Percentiles rank a stretch among this genome's conserved stretches.
Evolutionary conservation across 1,140 invertebrate genomes (phyloP).

Genomic region (Trichogramma pretiosum): DNA sequence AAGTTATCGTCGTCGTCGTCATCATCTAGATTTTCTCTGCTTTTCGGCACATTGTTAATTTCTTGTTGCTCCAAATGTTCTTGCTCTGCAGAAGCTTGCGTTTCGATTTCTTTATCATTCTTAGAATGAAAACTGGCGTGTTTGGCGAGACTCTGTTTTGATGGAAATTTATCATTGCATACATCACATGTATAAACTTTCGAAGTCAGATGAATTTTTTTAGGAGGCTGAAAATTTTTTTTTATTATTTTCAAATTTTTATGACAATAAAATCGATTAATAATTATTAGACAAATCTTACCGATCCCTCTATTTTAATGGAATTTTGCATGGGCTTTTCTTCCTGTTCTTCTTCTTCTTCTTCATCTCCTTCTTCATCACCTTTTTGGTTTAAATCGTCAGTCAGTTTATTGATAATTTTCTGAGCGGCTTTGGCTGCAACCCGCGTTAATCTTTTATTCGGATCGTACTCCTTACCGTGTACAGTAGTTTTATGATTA

Average conservation of each 20-base stretch:
- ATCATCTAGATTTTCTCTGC: constrained; percentile 21
- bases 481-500: constrained; percentile 37
- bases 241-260: background rate
- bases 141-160: constrained; percentile 35
- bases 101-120: constrained; percentile 24
- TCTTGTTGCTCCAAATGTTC: constrained; percentile 24
- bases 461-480: constrained; percentile 39
- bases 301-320: too few species aligned
- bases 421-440: constrained; percentile 40
- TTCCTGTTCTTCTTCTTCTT: constrained; percentile 22
- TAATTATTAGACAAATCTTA: too few species aligned
- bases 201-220: constrained; percentile 21
- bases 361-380: constrained; percentile 21
- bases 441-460: constrained; percentile 41
- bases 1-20: constrained; percentile 36
- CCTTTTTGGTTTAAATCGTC: constrained; percentile 37
- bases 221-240: constrained; percentile 4
- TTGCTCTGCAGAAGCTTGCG: background rate
- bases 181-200: constrained; percentile 33
- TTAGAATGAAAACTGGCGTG: constrained; percentile 40
- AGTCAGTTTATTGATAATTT: constrained; percentile 42
- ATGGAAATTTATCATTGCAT: constrained; percentile 36
- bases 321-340: too few species aligned
- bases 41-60: constrained; percentile 1
- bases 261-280: too few species aligned